phyloP scores from a whole-genome alignment of 2,797 vertebrate genomes.

The Taeniopygia guttata region DNA sequence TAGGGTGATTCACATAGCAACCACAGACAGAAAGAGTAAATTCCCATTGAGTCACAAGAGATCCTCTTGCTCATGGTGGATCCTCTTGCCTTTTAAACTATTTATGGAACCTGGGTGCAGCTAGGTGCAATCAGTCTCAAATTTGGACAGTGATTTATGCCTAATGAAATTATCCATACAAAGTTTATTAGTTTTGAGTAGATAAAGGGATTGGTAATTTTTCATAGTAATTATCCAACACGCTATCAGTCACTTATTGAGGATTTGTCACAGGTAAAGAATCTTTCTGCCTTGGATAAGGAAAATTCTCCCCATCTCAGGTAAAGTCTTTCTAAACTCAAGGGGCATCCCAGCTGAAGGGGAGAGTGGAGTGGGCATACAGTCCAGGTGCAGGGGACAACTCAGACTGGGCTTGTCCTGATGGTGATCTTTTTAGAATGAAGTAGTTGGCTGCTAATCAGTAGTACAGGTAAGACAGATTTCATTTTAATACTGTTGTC shows the following conservation, averaged over 20 bases:
- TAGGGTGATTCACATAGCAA: neutral
- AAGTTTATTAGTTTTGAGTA: neutral
- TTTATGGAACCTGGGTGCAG: neutral
- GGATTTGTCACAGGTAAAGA: neutral
- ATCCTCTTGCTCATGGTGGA: too few species aligned
- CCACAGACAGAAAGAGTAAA: neutral
- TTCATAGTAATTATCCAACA: neutral
- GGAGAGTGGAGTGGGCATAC: neutral
- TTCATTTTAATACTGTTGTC: neutral
- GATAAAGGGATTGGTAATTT: neutral
- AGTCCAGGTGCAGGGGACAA: neutral
- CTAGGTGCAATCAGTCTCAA: neutral
- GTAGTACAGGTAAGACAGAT: neutral
- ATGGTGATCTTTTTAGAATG: neutral
- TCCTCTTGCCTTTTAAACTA: neutral
- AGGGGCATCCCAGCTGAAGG: neutral
- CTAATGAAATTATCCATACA: neutral
- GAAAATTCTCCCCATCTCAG: neutral
- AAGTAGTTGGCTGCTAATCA: neutral
- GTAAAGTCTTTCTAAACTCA: neutral
- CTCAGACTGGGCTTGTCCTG: neutral
- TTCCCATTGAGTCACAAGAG: neutral
- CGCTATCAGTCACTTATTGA: neutral
- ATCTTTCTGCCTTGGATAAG: neutral
- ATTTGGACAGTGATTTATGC: neutral